Evolutionary conservation across 2,113 vertebrate species (phyloP), one percentile per base, ranked within the genome.

Genomic region (Pipa parva): DNA sequence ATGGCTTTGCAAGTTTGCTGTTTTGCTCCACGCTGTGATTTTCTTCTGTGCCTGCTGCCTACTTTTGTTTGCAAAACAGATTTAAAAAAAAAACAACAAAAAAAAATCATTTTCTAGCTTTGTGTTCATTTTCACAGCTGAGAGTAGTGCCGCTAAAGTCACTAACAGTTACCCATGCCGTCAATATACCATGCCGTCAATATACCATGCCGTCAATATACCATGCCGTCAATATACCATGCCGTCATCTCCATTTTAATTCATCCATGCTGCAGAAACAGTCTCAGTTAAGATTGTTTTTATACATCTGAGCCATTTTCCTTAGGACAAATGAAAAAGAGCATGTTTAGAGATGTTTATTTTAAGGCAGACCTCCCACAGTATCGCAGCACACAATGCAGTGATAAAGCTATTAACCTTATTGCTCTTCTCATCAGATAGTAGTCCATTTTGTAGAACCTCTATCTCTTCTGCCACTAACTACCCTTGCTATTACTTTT

Each of bases 341-440:
- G 31, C 55, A 20, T 9, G 29, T 22, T n/a, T 11, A 37, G 12
- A 36, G 21, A 3, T 12, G 42, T 37, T 48, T 60, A 60, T 60
- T 68, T 61, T 61, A 39, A 25, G 0, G 0, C 1, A 20, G 42
- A 58, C 26, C 49, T 39, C 37, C 0, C 0, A 15, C 45, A 24
- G 48, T 11, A 21, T 25, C 10, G 2, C 4, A 22, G 27, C 52
- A 33, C 1, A 0, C 0, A 45, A 52, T 10, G 26, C 3, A 29
- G 73, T 17, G 61, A 68, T 36, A 37, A 60, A 59, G 75, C n/a
- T 54, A 26, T 71, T 76, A 63, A 50, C 59, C 22, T 42, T 60
- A 37, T 2, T 31, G 50, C 42, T 12, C 18, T 25, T 31, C 26
- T 64, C 26, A 48, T 52, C 59, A 25, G 18, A 63, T 21, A 46